These are phyloP conservation scores for Hydrochoerus hydrochaeris DNA, from an alignment of 2,113 vertebrate species.

Conservation along the genomic window DNA sequence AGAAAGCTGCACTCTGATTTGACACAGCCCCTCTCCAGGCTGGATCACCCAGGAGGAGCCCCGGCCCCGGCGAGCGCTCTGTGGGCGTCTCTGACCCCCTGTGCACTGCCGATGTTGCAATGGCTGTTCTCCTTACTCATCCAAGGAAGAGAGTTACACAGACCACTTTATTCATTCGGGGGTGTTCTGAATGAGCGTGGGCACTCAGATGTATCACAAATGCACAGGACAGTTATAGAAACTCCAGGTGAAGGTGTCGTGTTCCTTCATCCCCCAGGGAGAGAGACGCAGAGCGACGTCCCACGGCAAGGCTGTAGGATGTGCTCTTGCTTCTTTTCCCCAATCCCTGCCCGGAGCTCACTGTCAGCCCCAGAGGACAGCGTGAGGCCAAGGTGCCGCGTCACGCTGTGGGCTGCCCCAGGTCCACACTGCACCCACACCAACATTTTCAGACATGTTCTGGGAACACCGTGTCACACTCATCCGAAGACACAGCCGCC, in stretches of 20 bases:
- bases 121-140: not conserved
- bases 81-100: rapidly evolving
- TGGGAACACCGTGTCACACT: not conserved
- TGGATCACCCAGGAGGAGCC: rapidly evolving
- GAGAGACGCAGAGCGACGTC: too few relatives aligned
- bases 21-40: too few relatives aligned
- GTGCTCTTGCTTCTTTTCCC: not conserved
- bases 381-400: rapidly evolving
- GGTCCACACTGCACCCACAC: rapidly evolving
- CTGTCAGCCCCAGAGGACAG: not conserved
- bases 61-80: too few relatives aligned
- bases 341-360: not conserved
- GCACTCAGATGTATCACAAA: rapidly evolving
- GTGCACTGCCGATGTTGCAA: too few relatives aligned
- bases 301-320: rapidly evolving
- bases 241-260: not conserved
- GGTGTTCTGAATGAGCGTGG: not conserved
- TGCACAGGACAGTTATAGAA: not conserved
- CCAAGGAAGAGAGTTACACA: not conserved
- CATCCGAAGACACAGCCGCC: too few relatives aligned
- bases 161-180: not conserved
- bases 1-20: too few relatives aligned
- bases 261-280: rapidly evolving
- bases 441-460: too few relatives aligned
- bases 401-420: not conserved